These are phyloP conservation scores for Noctua janthina DNA, from an alignment of 2,888 invertebrate genomes.

Conservation along the genomic window DNA sequence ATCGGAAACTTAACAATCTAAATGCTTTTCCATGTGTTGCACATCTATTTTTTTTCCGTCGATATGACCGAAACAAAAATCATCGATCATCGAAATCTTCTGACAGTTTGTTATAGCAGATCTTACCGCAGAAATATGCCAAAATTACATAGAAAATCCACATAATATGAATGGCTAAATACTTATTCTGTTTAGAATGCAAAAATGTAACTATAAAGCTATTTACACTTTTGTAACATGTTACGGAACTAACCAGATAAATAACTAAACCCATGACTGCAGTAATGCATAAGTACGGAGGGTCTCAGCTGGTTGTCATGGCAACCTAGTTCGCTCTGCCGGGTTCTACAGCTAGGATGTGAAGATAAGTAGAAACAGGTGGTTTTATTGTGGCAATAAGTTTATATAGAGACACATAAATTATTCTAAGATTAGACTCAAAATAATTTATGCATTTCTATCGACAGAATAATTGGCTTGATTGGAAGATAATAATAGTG, in stretches of 20 bases:
- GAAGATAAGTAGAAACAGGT: slow-evolving; percentile 20
- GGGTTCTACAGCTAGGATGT: slow-evolving; percentile 7
- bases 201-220: not conserved
- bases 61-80: no score
- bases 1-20: no score
- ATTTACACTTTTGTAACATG: slow-evolving; percentile 15
- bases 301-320: slow-evolving; percentile 29
- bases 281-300: slow-evolving; percentile 46
- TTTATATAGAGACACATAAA: not conserved
- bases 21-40: no score
- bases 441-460: not conserved
- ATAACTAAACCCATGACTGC: slow-evolving; percentile 35
- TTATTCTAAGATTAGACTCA: not conserved
- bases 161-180: not conserved
- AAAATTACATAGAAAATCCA: no score
- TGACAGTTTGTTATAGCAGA: no score
- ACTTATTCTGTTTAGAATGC: not conserved
- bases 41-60: no score
- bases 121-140: no score
- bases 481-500: not conserved
- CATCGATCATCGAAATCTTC: no score
- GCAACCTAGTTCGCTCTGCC: slow-evolving; percentile 23
- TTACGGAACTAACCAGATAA: slow-evolving; percentile 22
- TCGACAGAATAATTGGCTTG: no score
- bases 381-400: slow-evolving; percentile 8